A percentile compares a stretch with the other conserved stretches of the same genome.
These are phyloP conservation scores for Eira barbara DNA, from an alignment of 2,113 vertebrate species.

Conservation along the genomic window DNA sequence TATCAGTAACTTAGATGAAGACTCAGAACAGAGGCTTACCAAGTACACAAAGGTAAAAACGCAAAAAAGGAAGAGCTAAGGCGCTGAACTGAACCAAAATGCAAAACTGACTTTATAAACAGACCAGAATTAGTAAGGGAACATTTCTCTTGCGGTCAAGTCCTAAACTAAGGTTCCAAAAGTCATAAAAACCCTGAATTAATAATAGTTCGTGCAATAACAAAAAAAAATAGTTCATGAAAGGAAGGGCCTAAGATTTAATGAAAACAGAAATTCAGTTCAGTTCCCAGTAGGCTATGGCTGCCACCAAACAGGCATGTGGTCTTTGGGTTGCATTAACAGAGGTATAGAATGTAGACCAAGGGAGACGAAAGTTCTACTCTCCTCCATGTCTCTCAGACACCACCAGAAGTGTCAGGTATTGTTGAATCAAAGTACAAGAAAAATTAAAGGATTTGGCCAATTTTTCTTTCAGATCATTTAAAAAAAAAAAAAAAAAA, in stretches of 20 bases:
- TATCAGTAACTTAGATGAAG: constrained; percentile 55
- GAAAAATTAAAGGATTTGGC: background rate
- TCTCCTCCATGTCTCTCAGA: background rate
- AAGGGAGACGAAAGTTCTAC: background rate
- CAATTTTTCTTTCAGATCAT: background rate
- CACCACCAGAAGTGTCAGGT: background rate
- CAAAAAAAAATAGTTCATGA: background rate
- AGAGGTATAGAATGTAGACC: background rate
- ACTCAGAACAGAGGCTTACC: background rate
- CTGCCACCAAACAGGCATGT: background rate
- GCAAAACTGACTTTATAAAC: background rate
- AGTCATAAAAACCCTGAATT: background rate
- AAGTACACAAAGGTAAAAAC: background rate
- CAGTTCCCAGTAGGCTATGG: background rate
- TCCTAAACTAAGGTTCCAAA: background rate
- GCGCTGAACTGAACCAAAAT: background rate
- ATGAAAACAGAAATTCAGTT: constrained; percentile 4
- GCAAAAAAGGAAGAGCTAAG: background rate
- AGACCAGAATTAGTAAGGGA: background rate
- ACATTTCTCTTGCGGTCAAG: background rate
- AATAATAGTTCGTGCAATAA: background rate
- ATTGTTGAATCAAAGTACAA: background rate
- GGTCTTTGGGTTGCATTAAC: background rate
- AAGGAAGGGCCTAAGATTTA: background rate
- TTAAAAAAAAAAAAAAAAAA: background rate